Percentiles rank a stretch among this genome's conserved stretches.
Evolutionary conservation across 2,797 vertebrate genomes (phyloP).

Genomic region (Lacerta agilis): DNA sequence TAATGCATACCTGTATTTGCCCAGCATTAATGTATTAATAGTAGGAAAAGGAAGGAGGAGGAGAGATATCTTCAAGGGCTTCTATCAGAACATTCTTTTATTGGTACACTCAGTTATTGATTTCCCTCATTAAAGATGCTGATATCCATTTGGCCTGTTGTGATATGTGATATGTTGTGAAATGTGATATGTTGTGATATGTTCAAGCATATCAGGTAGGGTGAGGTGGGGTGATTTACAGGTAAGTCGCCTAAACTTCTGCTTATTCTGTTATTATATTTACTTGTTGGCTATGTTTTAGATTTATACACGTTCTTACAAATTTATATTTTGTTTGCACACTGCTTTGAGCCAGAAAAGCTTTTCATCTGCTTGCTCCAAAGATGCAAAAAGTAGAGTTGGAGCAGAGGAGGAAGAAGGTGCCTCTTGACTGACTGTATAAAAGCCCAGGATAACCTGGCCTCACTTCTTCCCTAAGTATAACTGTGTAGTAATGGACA

Average conservation of each 20-base stretch:
- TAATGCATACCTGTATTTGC: no score
- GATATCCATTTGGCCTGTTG: background rate
- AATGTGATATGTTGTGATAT: background rate
- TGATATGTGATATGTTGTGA: background rate
- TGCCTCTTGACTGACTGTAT: background rate
- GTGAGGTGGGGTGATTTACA: background rate
- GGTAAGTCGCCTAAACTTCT: background rate
- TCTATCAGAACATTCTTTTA: background rate
- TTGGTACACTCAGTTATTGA: background rate
- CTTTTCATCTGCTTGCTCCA: background rate
- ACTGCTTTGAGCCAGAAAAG: background rate
- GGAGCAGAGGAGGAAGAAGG: background rate
- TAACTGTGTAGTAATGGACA: slow-evolving; percentile 9
- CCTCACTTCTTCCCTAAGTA: background rate
- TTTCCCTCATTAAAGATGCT: background rate
- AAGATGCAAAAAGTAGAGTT: background rate
- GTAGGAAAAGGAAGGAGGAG: no score
- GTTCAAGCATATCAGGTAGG: background rate
- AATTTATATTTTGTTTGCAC: background rate
- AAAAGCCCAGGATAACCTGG: background rate
- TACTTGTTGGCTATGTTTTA: background rate
- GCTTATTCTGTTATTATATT: background rate
- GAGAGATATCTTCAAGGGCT: background rate
- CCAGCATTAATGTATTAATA: no score
- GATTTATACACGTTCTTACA: background rate